phyloP scores from a whole-genome alignment of 2,113 vertebrate genomes.

The Coturnix japonica region DNA sequence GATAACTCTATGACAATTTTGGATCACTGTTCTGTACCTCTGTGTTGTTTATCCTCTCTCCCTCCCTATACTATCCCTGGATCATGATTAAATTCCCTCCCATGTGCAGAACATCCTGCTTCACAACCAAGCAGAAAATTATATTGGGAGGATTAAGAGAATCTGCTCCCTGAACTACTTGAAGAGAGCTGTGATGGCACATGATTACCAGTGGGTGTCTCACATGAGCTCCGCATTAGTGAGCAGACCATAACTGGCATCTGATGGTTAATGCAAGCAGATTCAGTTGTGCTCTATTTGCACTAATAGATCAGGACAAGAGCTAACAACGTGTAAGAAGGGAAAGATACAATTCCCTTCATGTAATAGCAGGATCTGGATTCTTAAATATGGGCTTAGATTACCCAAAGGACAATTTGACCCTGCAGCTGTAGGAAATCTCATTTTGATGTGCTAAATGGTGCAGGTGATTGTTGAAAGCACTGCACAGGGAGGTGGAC shows the following conservation, averaged over 20 bases:
- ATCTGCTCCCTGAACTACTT: neutral
- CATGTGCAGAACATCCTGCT: neutral
- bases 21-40: neutral
- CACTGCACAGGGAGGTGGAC: neutral
- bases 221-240: neutral
- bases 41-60: neutral
- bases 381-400: accelerated
- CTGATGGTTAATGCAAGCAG: accelerated
- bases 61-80: neutral
- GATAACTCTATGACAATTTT: neutral
- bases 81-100: neutral
- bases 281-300: accelerated
- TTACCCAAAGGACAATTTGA: neutral
- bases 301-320: neutral
- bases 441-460: neutral
- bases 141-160: neutral
- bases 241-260: neutral
- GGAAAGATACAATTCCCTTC: neutral
- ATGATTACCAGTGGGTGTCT: neutral
- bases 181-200: neutral
- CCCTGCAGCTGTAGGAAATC: neutral
- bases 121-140: neutral
- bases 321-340: neutral
- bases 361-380: neutral
- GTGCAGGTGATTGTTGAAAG: neutral